Conservation (phyloP, 2,797 vertebrate genomes). For the Selene dorsalis region DNA sequence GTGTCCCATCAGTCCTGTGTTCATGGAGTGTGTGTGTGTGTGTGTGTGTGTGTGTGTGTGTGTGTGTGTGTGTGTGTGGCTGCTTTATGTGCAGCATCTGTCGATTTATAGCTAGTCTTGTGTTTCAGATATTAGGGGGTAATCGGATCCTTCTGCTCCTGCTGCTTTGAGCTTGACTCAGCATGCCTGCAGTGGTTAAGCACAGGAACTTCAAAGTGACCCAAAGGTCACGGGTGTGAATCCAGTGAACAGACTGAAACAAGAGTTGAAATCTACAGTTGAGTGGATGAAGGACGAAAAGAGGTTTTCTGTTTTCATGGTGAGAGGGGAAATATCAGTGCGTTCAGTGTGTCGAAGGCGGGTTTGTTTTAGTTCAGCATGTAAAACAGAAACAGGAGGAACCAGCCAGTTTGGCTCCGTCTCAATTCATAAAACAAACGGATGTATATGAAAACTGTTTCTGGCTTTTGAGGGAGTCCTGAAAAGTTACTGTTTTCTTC, state of each 20-base stretch:
- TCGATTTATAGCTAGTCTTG: constrained; percentile 42
- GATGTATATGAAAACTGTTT: too few relatives aligned
- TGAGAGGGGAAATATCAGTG: neutral
- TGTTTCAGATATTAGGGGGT: constrained; percentile 60
- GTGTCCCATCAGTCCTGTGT: too few relatives aligned
- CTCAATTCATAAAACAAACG: neutral
- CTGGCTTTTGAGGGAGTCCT: too few relatives aligned
- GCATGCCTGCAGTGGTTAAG: neutral
- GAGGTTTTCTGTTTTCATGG: neutral
- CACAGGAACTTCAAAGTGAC: constrained; percentile 28
- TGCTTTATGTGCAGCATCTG: constrained; percentile 48
- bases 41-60: constrained; percentile 10
- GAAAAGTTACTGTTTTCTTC: too few relatives aligned
- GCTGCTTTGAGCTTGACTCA: constrained; percentile 30
- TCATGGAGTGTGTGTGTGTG: neutral
- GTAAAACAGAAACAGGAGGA: neutral
- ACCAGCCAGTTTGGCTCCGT: neutral
- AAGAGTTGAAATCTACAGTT: neutral
- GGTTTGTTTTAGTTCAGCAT: neutral
- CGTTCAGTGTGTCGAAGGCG: too few relatives aligned
- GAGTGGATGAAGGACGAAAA: neutral
- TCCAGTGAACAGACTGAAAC: constrained; percentile 3
- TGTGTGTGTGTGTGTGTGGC: neutral
- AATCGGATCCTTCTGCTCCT: constrained; percentile 49
- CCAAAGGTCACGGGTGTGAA: constrained; percentile 17